A percentile compares a stretch with the other conserved stretches of the same genome.
Evolutionary conservation across 92 coral and sea anemone species (phyloP).

Genomic region (Isaurus tuberculatus): DNA sequence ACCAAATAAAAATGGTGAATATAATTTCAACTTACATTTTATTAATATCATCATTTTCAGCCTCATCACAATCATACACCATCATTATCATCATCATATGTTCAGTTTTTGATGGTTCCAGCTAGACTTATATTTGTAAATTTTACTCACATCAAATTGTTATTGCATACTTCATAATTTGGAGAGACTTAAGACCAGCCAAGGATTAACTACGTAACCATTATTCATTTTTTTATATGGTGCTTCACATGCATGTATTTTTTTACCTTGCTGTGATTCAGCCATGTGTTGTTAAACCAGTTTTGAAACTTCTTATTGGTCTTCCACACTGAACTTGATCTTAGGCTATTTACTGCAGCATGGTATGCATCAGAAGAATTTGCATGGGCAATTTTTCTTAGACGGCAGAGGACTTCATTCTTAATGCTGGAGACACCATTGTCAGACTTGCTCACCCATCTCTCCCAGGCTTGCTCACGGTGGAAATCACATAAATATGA

Average conservation of each 20-base stretch:
- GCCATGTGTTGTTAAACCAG: slow-evolving; percentile 52
- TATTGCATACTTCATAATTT: too few relatives aligned
- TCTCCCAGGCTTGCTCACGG: slow-evolving; percentile 67
- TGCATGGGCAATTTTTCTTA: slow-evolving; percentile 43
- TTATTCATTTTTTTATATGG: neutral
- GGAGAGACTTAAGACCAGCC: too few relatives aligned
- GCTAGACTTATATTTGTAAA: too few relatives aligned
- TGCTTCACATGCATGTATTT: neutral
- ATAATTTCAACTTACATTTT: neutral
- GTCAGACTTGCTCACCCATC: slow-evolving; percentile 49
- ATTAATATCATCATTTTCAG: neutral
- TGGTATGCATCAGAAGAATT: slow-evolving; percentile 4
- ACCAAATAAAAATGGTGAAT: neutral
- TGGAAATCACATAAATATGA: neutral
- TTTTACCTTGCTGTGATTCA: slow-evolving; percentile 37
- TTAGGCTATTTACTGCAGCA: slow-evolving; percentile 26
- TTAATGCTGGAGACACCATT: slow-evolving; percentile 36
- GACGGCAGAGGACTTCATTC: slow-evolving; percentile 36
- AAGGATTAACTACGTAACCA: neutral
- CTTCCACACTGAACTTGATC: slow-evolving; percentile 37
- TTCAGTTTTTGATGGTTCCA: neutral
- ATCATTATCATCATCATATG: neutral
- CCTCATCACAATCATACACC: neutral
- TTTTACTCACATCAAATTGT: too few relatives aligned
- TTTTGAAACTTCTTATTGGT: slow-evolving; percentile 15